A percentile compares a stretch with the other conserved stretches of the same genome.
Conservation (phyloP, 2,113 vertebrate species). For the Corythornis vintsioides region DNA sequence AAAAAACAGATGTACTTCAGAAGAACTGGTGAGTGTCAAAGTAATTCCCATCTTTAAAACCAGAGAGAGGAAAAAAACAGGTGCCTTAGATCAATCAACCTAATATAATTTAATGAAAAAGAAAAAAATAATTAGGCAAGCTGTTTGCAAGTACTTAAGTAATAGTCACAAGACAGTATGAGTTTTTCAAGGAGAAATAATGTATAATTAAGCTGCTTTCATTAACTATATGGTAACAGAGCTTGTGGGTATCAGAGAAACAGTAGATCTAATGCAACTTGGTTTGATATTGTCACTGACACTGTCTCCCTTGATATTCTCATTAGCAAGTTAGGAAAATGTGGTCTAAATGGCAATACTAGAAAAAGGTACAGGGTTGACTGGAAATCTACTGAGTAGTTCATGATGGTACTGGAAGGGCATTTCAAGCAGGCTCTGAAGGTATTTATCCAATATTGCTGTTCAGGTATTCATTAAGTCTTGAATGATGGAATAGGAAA, state of each 20-base stretch:
- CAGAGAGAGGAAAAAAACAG: background rate
- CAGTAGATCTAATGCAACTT: background rate
- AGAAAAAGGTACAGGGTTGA: background rate
- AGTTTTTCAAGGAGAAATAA: background rate
- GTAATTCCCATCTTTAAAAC: background rate
- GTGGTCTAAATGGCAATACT: background rate
- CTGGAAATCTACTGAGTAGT: background rate
- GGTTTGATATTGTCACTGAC: background rate
- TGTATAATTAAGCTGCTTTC: slow-evolving; percentile 1
- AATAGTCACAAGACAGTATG: background rate
- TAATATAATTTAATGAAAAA: no score
- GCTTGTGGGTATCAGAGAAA: background rate
- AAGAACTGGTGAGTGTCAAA: background rate
- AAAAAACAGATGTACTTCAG: background rate
- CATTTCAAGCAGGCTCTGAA: background rate
- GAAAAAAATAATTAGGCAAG: background rate
- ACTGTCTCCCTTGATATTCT: background rate
- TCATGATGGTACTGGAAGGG: background rate
- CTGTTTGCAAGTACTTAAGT: background rate
- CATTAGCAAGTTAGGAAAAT: background rate
- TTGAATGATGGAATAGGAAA: background rate
- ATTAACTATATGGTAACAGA: background rate
- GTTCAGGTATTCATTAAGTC: background rate
- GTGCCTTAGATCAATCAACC: background rate
- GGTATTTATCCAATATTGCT: background rate